A percentile compares a stretch with the other conserved stretches of the same genome.
Evolutionary conservation across 2,888 invertebrate genomes (phyloP).

Genomic region (Copidosoma aretas): DNA sequence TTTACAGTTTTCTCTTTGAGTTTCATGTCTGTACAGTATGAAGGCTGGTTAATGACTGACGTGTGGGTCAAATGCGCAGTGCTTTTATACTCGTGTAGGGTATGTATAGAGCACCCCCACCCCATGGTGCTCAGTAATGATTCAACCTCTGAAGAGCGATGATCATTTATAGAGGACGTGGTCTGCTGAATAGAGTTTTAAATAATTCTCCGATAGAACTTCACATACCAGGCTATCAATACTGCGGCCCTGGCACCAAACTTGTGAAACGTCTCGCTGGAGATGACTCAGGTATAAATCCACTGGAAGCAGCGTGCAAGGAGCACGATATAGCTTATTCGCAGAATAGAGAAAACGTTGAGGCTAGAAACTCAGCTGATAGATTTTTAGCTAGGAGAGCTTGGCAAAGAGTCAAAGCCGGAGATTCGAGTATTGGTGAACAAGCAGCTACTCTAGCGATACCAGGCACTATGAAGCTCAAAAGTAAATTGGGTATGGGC

Average conservation of each 20-base stretch:
- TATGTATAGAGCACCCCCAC: no score
- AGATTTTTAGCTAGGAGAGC: not conserved
- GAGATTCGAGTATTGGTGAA: not conserved
- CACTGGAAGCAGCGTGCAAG: not conserved
- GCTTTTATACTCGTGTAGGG: no score
- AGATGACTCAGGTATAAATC: not conserved
- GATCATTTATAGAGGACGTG: not conserved
- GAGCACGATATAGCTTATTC: not conserved
- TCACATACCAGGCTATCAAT: no score
- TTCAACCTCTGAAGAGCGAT: no score
- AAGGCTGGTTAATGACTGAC: no score
- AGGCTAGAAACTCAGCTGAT: conserved; percentile 1
- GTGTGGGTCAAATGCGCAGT: no score
- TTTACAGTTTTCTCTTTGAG: no score
- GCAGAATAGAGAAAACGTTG: not conserved
- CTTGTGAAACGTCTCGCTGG: no score
- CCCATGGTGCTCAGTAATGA: no score
- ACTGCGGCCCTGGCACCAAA: no score
- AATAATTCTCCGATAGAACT: not conserved
- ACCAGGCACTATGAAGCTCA: not conserved
- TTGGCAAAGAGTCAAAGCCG: not conserved
- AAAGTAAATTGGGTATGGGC: not conserved
- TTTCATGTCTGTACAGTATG: no score
- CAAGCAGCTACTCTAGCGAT: no score
- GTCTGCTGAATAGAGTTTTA: not conserved